phyloP scores from a whole-genome alignment of 2,797 vertebrate genomes.

The Paratrypauchen microcephalus region DNA sequence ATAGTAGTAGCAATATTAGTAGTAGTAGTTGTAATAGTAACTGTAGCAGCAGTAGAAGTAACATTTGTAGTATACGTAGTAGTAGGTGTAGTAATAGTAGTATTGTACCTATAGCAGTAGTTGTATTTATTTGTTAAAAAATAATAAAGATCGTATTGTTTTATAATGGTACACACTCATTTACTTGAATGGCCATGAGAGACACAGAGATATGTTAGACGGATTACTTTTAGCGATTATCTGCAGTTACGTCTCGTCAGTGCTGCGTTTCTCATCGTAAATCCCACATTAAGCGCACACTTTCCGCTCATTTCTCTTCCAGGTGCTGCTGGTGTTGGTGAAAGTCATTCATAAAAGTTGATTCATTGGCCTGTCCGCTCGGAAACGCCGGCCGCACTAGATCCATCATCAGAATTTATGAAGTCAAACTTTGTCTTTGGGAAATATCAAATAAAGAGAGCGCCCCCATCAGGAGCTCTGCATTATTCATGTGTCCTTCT shows the following conservation, averaged over 20 bases:
- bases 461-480: constrained; percentile 32
- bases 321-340: not conserved
- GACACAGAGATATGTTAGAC: not conserved
- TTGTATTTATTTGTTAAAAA: no score
- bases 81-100: no score
- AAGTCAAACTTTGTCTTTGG: constrained; percentile 33
- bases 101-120: no score
- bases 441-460: constrained; percentile 33
- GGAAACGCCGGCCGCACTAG: constrained; percentile 19
- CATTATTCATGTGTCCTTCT: constrained; percentile 37
- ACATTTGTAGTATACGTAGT: no score
- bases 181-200: not conserved
- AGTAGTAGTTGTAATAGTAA: no score
- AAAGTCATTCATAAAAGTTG: constrained; percentile 3
- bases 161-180: not conserved
- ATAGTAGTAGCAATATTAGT: no score
- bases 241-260: not conserved
- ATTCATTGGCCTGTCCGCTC: constrained; percentile 3
- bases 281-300: not conserved
- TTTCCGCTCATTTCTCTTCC: not conserved
- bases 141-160: no score
- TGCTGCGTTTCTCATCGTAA: not conserved
- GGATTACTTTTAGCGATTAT: not conserved
- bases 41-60: no score
- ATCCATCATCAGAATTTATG: constrained; percentile 8